A percentile compares a stretch with the other conserved stretches of the same genome.
Evolutionary conservation across 2,113 vertebrate species (phyloP).

Genomic region (Trematomus loennbergii): DNA sequence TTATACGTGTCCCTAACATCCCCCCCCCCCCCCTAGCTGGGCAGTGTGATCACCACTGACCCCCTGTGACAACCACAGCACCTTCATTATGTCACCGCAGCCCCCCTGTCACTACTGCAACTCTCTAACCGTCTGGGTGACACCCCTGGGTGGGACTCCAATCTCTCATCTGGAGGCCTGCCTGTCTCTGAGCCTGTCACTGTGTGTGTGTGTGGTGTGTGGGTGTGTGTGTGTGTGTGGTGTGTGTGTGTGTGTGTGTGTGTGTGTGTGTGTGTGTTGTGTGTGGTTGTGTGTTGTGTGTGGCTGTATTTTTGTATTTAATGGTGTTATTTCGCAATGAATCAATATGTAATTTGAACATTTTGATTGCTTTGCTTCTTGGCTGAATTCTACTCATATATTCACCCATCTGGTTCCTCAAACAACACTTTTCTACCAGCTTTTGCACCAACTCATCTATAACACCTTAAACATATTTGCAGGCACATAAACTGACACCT

Average conservation of each 20-base stretch:
- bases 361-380: neutral
- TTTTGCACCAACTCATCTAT: conserved; percentile 24
- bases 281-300: conserved; percentile 45
- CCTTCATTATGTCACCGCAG: conserved; percentile 99
- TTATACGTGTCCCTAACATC: conserved; percentile 90
- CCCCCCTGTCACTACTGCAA: conserved; percentile 88
- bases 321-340: conserved; percentile 3
- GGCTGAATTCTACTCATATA: conserved; percentile 15
- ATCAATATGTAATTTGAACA: neutral
- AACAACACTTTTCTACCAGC: conserved; percentile 6
- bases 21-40: conserved; percentile 81
- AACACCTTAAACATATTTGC: conserved; percentile 22
- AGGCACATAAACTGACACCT: conserved; percentile 19
- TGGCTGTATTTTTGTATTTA: neutral
- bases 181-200: conserved; percentile 72
- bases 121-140: conserved; percentile 85
- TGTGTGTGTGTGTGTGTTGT: conserved; percentile 6
- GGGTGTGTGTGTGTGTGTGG: conserved; percentile 32
- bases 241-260: conserved; percentile 28
- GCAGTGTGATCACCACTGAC: conserved; percentile 98
- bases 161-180: conserved; percentile 82
- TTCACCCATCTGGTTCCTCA: conserved; percentile 29
- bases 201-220: conserved; percentile 48
- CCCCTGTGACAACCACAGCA: conserved; percentile 97
- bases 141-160: conserved; percentile 82